Conservation (phyloP, 2,113 vertebrate genomes). For the Elephas maximus region DNA sequence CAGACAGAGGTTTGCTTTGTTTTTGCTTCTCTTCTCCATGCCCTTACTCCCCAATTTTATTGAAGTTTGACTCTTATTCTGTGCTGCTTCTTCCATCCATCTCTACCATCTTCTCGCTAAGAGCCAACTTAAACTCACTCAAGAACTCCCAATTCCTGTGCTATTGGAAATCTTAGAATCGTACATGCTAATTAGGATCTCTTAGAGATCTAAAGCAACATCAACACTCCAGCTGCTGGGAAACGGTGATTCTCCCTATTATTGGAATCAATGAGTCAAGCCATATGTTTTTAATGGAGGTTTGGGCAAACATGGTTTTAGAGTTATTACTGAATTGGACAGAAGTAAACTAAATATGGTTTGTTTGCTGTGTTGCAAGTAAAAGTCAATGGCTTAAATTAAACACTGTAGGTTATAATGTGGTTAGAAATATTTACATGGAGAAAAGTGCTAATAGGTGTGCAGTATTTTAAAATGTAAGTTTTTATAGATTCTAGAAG, state of each 20-base stretch:
- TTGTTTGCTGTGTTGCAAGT: slow-evolving; percentile 84
- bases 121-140: not conserved
- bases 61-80: slow-evolving; percentile 5
- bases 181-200: not conserved
- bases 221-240: slow-evolving; percentile 77
- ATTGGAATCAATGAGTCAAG: slow-evolving; percentile 82
- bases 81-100: not conserved
- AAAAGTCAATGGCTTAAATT: slow-evolving; percentile 78
- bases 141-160: not conserved
- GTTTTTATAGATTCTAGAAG: slow-evolving; percentile 56
- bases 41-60: not conserved
- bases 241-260: slow-evolving; percentile 73
- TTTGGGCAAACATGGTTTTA: slow-evolving; percentile 84
- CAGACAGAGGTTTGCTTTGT: not conserved
- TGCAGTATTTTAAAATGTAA: slow-evolving; percentile 51
- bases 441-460: slow-evolving; percentile 63
- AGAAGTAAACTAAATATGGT: slow-evolving; percentile 80
- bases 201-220: slow-evolving; percentile 59
- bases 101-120: not conserved
- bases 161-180: not conserved
- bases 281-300: slow-evolving; percentile 85
- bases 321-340: slow-evolving; percentile 73
- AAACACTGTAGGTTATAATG: slow-evolving; percentile 74
- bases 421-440: slow-evolving; percentile 75
- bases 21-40: slow-evolving; percentile 29